Evolutionary conservation across 2,888 invertebrate species (phyloP).

Genomic region (Oscheius sp.): DNA sequence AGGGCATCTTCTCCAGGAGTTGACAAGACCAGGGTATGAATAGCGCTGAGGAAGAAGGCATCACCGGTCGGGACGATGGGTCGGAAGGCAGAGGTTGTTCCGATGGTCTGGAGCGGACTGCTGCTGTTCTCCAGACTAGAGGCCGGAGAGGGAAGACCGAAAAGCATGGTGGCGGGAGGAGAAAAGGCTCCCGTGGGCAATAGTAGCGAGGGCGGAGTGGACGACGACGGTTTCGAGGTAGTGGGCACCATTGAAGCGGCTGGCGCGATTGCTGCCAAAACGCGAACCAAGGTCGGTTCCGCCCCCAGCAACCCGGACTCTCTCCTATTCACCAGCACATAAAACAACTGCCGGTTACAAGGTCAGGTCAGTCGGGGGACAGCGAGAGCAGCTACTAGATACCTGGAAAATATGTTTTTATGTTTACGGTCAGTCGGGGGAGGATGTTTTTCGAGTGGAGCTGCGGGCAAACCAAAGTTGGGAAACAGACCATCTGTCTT

Average conservation of each 20-base stretch:
- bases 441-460: too few relatives aligned
- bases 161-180: slow-evolving; percentile 11
- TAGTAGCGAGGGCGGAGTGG: neutral
- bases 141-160: slow-evolving; percentile 19
- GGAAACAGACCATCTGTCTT: too few relatives aligned
- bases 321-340: slow-evolving; percentile 31
- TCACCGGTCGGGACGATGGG: slow-evolving; percentile 44
- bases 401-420: too few relatives aligned
- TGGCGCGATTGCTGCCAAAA: slow-evolving; percentile 36
- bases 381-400: neutral
- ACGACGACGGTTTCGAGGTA: slow-evolving; percentile 1
- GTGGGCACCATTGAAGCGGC: slow-evolving; percentile 35
- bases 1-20: slow-evolving; percentile 33
- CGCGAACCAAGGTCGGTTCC: slow-evolving; percentile 15
- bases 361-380: slow-evolving; percentile 21
- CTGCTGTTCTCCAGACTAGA: slow-evolving; percentile 9
- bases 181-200: slow-evolving; percentile 2
- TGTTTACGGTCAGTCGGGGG: too few relatives aligned
- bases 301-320: slow-evolving; percentile 14
- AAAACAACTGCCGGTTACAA: slow-evolving; percentile 38
- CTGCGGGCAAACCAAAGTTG: too few relatives aligned
- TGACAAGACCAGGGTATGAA: slow-evolving; percentile 31
- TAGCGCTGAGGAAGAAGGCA: slow-evolving; percentile 35
- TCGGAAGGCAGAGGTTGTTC: slow-evolving; percentile 48
- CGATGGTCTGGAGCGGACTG: slow-evolving; percentile 37